Percentiles rank a stretch among this genome's conserved stretches.
phyloP scores from a whole-genome alignment of 2,113 vertebrate genomes.

The Cisticola juncidis region DNA sequence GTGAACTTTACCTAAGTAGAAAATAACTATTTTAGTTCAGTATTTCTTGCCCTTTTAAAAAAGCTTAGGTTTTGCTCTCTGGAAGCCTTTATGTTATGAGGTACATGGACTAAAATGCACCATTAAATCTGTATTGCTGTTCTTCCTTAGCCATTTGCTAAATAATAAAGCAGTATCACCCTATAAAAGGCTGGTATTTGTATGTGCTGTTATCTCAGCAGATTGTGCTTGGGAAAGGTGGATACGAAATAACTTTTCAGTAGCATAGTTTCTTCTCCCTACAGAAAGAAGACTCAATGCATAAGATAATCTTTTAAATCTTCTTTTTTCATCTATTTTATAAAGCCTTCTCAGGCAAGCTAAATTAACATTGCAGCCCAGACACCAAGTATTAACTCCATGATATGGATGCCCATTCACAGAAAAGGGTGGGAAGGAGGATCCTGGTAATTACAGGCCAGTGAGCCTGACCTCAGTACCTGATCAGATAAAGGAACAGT shows the following conservation, averaged over 20 bases:
- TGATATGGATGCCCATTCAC: not conserved
- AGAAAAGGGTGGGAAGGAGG: not conserved
- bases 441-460: not conserved
- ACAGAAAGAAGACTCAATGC: not conserved
- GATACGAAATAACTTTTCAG: not conserved
- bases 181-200: not conserved
- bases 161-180: constrained; percentile 14
- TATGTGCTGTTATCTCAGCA: not conserved
- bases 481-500: not conserved
- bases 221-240: not conserved
- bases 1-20: not conserved
- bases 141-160: not conserved
- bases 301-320: not conserved
- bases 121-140: not conserved
- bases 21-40: not conserved
- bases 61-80: not conserved
- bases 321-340: not conserved
- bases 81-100: not conserved
- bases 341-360: not conserved
- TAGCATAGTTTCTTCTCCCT: not conserved
- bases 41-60: not conserved
- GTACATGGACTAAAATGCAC: not conserved
- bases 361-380: not conserved
- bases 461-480: not conserved
- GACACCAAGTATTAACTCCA: not conserved